Conservation (phyloP, 2,797 vertebrate genomes). For the Apodemus agrarius region DNA sequence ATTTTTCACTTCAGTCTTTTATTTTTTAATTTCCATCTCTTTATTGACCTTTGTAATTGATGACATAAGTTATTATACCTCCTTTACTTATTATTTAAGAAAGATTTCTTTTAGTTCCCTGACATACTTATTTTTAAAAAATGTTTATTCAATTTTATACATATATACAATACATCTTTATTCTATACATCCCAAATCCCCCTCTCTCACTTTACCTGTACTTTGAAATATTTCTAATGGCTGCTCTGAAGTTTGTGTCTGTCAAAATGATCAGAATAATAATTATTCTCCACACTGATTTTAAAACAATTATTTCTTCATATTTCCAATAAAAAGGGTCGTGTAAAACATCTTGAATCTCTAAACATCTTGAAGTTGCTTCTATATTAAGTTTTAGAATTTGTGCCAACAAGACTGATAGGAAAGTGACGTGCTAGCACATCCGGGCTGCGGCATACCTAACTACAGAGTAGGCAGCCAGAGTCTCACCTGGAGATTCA, state of each 20-base stretch:
- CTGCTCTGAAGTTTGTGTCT: not conserved
- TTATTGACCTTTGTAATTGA: not conserved
- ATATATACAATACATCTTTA: not conserved
- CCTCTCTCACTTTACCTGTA: not conserved
- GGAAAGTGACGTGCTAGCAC: not conserved
- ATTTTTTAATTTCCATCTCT: not conserved
- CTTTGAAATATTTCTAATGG: not conserved
- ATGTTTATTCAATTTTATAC: not conserved
- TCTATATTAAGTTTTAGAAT: not conserved
- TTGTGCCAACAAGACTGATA: not conserved
- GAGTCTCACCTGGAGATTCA: not conserved
- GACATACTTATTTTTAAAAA: not conserved
- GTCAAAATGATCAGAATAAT: constrained; percentile 60
- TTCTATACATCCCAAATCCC: not conserved
- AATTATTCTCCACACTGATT: not conserved
- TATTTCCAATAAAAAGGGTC: constrained; percentile 2
- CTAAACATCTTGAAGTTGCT: not conserved
- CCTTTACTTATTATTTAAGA: not conserved
- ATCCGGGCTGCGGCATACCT: not conserved
- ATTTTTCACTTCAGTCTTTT: not conserved
- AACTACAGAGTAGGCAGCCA: not conserved
- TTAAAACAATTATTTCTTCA: constrained; percentile 52
- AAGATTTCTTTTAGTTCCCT: not conserved
- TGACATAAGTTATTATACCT: not conserved
- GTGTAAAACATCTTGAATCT: constrained; percentile 11